Base-by-base conservation (phyloP, 2,113 vertebrate species). In the Thinocorus orbignyianus region DNA sequence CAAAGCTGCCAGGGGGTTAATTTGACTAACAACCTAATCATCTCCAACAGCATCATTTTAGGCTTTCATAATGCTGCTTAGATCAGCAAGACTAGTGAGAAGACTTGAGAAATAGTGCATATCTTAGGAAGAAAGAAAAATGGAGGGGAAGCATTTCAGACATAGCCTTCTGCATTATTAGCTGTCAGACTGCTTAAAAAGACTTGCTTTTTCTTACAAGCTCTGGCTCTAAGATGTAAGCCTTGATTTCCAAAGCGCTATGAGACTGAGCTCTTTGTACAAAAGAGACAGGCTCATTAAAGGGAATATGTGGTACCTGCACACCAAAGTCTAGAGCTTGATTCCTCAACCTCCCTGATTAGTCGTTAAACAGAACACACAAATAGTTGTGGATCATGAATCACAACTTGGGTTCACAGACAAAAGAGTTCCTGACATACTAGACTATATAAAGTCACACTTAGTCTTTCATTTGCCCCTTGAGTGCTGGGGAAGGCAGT, bases 1-100 rank as follows among this genome's bases (percentile, higher is more conserved):
- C 88, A 68, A 55, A 96, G 83, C 86, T 96, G 77, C 86, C 70
- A 70, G 96, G 95, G 95, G 92, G 88, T 97, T 97, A 96, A 96
- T 95, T 95, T 87, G 30, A 77, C 41, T 91, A 82, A 95, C n/a
- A 61, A 86, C 70, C 92, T 81, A 35, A 92, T 96, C 65, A 91
- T 96, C 83, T 89, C 66, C 77, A 80, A 10, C 16, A 17, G 33
- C 74, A 86, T 74, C 28, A 1, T 48, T 88, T 91, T 41, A 66
- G 65, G 51, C 76, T 96, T 96, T 94, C 62, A 51, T 82, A 35
- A 31, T 72, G 81, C 91, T 95, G 92, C 95, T 93, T 84, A 73
- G 37, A 89, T 97, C 90, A 96, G 95, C 95, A 92, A 35, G 86
- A 14, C 28, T 20, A 6, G 62, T 77, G 88, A 72, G 72, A 69